Evolutionary conservation across 1,140 invertebrate genomes (phyloP).

Genomic region (Cydia splendana): DNA sequence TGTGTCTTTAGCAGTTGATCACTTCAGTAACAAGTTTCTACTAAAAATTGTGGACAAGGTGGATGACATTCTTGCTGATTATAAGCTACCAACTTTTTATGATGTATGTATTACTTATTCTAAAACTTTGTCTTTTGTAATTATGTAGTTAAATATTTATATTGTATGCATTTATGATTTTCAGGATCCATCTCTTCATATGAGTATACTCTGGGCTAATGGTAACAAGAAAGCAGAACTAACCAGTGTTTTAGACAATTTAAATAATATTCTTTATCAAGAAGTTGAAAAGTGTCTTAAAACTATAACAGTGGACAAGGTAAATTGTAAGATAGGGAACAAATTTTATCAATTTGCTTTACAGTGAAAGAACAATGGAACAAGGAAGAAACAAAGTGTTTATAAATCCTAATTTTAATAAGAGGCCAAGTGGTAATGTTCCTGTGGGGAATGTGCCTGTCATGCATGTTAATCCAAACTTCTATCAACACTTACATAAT

Average conservation of each 20-base stretch:
- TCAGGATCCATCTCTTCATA: conserved; percentile 86
- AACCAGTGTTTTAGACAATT: conserved; percentile 49
- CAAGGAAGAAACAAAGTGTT: conserved; percentile 57
- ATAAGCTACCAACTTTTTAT: conserved; percentile 84
- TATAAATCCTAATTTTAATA: conserved; percentile 70
- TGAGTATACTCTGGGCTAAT: conserved; percentile 84
- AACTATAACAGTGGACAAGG: conserved; percentile 48
- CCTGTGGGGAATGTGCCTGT: conserved; percentile 33
- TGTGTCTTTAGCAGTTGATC: conserved; percentile 82
- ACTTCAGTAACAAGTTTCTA: conserved; percentile 77
- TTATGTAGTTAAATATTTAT: conserved; percentile 43
- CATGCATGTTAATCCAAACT: conserved; percentile 55
- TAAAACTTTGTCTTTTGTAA: background rate
- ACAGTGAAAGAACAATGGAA: conserved; percentile 39
- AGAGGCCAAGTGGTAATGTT: conserved; percentile 23
- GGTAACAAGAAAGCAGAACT: conserved; percentile 81
- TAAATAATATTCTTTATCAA: conserved; percentile 52
- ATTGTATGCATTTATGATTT: conserved; percentile 59
- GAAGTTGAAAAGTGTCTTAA: conserved; percentile 45
- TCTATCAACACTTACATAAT: conserved; percentile 38
- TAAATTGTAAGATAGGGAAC: conserved; percentile 67
- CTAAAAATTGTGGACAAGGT: conserved; percentile 78
- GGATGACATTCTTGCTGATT: conserved; percentile 83
- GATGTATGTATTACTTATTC: conserved; percentile 77
- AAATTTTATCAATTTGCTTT: conserved; percentile 62